Evolutionary conservation across 2,888 invertebrate species (phyloP).

Genomic region (Myopa tessellatipennis): DNA sequence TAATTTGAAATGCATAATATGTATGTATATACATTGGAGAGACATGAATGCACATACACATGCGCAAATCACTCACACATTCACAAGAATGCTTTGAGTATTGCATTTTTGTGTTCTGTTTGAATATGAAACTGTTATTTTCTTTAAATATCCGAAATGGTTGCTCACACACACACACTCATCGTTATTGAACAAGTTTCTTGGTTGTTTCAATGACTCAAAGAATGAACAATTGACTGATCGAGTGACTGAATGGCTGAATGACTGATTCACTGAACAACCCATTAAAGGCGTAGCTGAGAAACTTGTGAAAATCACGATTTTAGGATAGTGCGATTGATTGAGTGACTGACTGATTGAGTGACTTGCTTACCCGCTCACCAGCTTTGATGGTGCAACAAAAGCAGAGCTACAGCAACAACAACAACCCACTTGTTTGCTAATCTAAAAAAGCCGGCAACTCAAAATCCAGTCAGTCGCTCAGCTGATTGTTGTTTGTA

Average conservation of each 20-base stretch:
- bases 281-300: neutral
- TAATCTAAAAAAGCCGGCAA: neutral
- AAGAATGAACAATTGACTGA: neutral
- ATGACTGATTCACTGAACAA: neutral
- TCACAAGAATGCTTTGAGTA: no score
- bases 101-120: no score
- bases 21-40: no score
- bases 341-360: neutral
- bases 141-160: no score
- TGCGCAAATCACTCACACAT: neutral
- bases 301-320: no score
- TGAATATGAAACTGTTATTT: no score
- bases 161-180: no score
- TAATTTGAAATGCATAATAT: no score
- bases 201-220: no score
- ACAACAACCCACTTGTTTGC: neutral
- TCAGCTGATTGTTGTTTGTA: conserved; percentile 5
- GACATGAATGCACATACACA: neutral
- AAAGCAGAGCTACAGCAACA: no score
- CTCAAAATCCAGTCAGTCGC: neutral
- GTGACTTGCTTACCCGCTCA: neutral
- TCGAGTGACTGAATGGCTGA: neutral
- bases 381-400: neutral
- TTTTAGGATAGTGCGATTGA: neutral
- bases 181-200: no score